Evolutionary conservation across 2,888 invertebrate genomes (phyloP).

Genomic region (Parnassius smintheus): DNA sequence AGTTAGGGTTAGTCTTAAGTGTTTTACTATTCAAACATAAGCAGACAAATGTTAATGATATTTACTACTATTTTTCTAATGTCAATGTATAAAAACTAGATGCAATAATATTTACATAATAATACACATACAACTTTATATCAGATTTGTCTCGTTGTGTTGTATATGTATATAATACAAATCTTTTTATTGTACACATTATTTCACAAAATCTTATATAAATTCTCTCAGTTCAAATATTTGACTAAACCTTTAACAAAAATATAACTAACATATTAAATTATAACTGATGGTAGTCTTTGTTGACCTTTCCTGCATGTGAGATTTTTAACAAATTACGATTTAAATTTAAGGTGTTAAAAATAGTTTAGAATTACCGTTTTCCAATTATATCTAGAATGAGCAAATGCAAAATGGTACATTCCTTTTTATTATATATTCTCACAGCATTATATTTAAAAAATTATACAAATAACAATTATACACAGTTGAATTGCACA

Average conservation of each 20-base stretch:
- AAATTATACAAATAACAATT: constrained; percentile 10
- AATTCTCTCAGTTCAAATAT: constrained; percentile 46
- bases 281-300: not conserved
- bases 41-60: constrained; percentile 44
- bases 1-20: constrained; percentile 30
- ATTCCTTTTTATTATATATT: constrained; percentile 26
- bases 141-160: constrained; percentile 46
- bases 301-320: constrained; percentile 4
- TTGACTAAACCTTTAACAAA: constrained; percentile 40
- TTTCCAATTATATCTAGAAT: constrained; percentile 35
- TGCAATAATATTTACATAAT: constrained; percentile 65
- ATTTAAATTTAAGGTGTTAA: constrained; percentile 1
- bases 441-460: constrained; percentile 6
- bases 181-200: constrained; percentile 34
- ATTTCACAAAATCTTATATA: constrained; percentile 35
- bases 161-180: constrained; percentile 35
- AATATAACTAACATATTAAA: constrained; percentile 13
- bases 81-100: constrained; percentile 64
- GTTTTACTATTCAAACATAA: constrained; percentile 37
- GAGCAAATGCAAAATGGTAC: constrained; percentile 69
- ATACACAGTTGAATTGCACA: constrained; percentile 22
- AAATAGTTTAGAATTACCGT: constrained; percentile 6
- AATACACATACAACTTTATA: constrained; percentile 56
- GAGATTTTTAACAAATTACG: constrained; percentile 2
- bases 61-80: constrained; percentile 41